Evolutionary conservation across 1,140 invertebrate genomes (phyloP).

Genomic region (Ganaspis sp.): DNA sequence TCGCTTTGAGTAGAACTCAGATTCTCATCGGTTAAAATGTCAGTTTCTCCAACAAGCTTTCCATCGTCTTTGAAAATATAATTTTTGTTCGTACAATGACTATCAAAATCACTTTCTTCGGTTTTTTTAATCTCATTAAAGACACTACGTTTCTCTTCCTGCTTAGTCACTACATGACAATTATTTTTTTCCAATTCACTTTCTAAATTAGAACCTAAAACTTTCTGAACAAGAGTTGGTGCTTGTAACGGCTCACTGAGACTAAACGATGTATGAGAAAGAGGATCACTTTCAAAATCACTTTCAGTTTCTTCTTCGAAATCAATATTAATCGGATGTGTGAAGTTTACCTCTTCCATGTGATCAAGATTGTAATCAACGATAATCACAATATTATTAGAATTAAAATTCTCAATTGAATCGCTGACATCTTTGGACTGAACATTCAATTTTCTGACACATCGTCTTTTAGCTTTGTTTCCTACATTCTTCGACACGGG

Average conservation of each 20-base stretch:
- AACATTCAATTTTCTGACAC: constrained; percentile 15
- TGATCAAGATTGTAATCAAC: background rate
- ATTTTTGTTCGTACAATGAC: background rate
- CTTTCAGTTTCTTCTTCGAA: background rate
- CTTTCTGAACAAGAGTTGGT: background rate
- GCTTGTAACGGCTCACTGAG: background rate
- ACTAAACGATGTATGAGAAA: background rate
- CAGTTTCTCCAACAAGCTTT: background rate
- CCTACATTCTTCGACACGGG: background rate
- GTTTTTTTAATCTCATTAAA: background rate
- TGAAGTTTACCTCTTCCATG: background rate
- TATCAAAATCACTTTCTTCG: background rate
- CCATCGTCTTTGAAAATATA: background rate
- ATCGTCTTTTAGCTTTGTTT: constrained; percentile 27
- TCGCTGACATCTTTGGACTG: background rate
- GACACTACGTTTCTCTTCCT: background rate
- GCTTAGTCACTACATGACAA: background rate
- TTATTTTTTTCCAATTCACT: background rate
- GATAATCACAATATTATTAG: background rate
- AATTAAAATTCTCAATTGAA: background rate
- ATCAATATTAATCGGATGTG: background rate
- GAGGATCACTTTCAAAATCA: background rate
- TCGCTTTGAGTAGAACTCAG: background rate
- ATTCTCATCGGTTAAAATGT: background rate
- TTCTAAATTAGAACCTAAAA: background rate